A percentile compares a stretch with the other conserved stretches of the same genome.
phyloP scores from a whole-genome alignment of 2,888 invertebrate species.

The Drosophila setosimentum region DNA sequence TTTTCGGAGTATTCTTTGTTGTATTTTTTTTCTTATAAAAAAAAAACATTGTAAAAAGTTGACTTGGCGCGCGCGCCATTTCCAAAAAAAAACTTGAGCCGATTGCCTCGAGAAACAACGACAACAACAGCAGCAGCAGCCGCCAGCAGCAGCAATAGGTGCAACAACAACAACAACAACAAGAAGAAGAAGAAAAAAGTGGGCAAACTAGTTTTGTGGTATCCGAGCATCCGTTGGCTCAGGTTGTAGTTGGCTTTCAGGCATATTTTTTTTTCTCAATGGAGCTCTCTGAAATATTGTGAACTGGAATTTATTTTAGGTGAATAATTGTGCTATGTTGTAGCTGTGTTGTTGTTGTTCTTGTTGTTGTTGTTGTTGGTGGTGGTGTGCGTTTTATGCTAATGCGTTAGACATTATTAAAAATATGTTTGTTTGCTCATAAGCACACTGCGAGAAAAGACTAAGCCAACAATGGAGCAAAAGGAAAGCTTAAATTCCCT shows the following conservation, averaged over 20 bases:
- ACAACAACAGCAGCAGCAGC: constrained; percentile 20
- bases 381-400: constrained; percentile 55
- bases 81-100: constrained; percentile 60
- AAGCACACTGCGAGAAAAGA: constrained; percentile 37
- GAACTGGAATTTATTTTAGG: constrained; percentile 66
- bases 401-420: constrained; percentile 53
- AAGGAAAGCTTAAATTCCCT: neutral
- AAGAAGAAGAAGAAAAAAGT: constrained; percentile 65
- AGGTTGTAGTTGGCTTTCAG: constrained; percentile 63
- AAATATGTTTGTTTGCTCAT: constrained; percentile 47
- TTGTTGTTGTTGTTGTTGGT: constrained; percentile 40
- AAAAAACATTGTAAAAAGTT: constrained; percentile 65
- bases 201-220: constrained; percentile 83
- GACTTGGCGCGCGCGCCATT: constrained; percentile 72
- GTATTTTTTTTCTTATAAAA: constrained; percentile 8
- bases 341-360: constrained; percentile 18
- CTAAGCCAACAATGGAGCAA: neutral
- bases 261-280: constrained; percentile 67
- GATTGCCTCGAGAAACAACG: constrained; percentile 57
- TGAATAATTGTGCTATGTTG: constrained; percentile 70
- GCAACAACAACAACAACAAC: constrained; percentile 36
- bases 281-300: constrained; percentile 63
- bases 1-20: constrained; percentile 5
- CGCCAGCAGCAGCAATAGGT: constrained; percentile 37
- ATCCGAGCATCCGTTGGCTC: constrained; percentile 79